Evolutionary conservation across 1,140 invertebrate species (phyloP), one percentile per base, ranked within the genome.

Genomic region (Neocloeon triangulifer): DNA sequence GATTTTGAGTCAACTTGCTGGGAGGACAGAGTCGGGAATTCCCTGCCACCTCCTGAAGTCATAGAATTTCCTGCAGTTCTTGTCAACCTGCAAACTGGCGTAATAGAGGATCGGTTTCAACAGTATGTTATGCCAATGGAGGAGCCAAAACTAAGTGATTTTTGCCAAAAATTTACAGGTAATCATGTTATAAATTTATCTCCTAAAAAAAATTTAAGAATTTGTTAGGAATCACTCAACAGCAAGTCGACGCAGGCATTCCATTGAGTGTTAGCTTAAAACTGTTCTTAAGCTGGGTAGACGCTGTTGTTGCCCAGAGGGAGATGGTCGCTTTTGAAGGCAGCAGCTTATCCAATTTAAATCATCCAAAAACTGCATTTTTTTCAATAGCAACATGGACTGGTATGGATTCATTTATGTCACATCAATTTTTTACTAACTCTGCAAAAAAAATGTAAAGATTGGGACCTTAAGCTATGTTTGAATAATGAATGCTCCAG

Each of bases 21-120:
- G n/a, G n/a, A n/a, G n/a, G n/a, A n/a, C n/a, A n/a, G n/a, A n/a
- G n/a, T n/a, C n/a, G n/a, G n/a, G n/a, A n/a, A n/a, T n/a, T n/a
- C n/a, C n/a, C n/a, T n/a, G n/a, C n/a, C n/a, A n/a, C n/a, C n/a
- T n/a, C 62, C 65, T 43, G 67, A 71, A 50, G 68, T 70, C 33
- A 68, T 69, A 46, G 75, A 79, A 49, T 79, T 80, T 47, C 72
- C 75, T 8, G 69, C 68, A 5, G 62, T 79, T 26, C 46, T 79
- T n/a, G 49, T 77, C 14, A 59, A 70, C 43, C 49, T 62, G 2
- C 48, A 55, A 33, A 50, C 50, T 16, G 50, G 51, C 28, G 49
- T 53, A 41, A 59, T 77, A 25, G 62, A 73, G 25, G 55, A 57
- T 29, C 56, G 64, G 40, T 78, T 77, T 46, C 69, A 71, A 41